Conservation (phyloP, 2,113 vertebrate genomes). For the Pontoporia blainvillei region DNA sequence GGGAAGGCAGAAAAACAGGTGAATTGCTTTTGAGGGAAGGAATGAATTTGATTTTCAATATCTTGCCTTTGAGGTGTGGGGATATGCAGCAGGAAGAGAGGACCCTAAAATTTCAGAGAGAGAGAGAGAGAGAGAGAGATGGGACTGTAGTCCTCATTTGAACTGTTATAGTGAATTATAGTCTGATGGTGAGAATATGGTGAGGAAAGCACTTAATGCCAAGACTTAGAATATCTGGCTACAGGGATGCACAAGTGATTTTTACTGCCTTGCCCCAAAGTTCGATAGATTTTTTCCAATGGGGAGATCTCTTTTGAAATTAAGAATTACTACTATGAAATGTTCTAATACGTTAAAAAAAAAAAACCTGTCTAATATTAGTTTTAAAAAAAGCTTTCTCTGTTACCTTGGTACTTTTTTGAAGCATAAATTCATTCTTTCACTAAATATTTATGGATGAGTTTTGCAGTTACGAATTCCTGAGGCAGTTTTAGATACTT, state of each 20-base stretch:
- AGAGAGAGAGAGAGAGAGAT: background rate
- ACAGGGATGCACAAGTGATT: background rate
- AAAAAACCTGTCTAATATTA: background rate
- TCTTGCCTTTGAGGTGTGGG: background rate
- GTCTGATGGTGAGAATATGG: background rate
- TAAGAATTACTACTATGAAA: background rate
- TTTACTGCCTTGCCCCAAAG: background rate
- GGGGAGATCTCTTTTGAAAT: background rate
- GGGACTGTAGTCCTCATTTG: background rate
- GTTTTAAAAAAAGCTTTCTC: background rate
- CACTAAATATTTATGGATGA: background rate
- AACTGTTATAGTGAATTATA: background rate
- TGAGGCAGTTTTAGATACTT: background rate
- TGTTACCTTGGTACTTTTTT: background rate
- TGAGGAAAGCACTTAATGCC: background rate
- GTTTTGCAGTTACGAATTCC: background rate
- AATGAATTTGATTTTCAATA: background rate
- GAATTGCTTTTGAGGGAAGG: background rate
- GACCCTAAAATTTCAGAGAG: background rate
- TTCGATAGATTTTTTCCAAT: background rate
- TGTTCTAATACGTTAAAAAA: background rate
- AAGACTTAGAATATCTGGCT: background rate
- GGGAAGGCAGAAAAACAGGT: background rate
- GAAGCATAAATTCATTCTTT: background rate
- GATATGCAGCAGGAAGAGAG: background rate